phyloP scores from a whole-genome alignment of 2,888 invertebrate species.

The Cheilosia vulpina region DNA sequence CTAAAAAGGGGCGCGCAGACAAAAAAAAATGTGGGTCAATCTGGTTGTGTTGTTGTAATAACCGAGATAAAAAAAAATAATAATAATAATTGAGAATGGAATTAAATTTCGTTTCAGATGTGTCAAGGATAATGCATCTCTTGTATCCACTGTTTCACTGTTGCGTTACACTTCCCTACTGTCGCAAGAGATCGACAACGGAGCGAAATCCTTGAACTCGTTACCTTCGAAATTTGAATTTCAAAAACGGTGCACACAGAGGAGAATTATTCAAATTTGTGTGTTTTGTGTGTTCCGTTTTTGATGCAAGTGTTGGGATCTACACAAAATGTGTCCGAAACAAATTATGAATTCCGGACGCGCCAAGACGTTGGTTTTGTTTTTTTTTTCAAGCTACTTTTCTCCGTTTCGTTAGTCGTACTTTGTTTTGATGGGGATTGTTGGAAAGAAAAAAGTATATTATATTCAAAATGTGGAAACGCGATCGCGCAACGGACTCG shows the following conservation, averaged over 20 bases:
- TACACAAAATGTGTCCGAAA: constrained; percentile 54
- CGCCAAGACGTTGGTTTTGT: constrained; percentile 10
- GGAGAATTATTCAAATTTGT: constrained; percentile 68
- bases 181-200: constrained; percentile 18
- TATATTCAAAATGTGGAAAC: constrained; percentile 56
- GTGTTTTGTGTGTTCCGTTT: constrained; percentile 35
- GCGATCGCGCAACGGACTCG: constrained; percentile 67
- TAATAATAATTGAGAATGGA: not conserved
- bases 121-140: not conserved
- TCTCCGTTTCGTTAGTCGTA: constrained; percentile 1
- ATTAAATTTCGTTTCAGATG: constrained; percentile 5
- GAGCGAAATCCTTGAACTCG: constrained; percentile 72
- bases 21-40: constrained; percentile 80
- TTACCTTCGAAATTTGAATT: constrained; percentile 75
- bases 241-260: constrained; percentile 56
- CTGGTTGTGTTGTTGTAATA: constrained; percentile 78
- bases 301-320: constrained; percentile 63
- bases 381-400: not conserved
- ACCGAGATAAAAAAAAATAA: constrained; percentile 46
- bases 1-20: constrained; percentile 60
- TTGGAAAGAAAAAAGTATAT: constrained; percentile 23
- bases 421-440: constrained; percentile 17
- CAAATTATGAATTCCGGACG: constrained; percentile 67
- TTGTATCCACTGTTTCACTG: constrained; percentile 40
- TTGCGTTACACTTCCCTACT: constrained; percentile 27